Conservation (phyloP, 2,888 invertebrate genomes). For the Ichneumoninae sp. region DNA sequence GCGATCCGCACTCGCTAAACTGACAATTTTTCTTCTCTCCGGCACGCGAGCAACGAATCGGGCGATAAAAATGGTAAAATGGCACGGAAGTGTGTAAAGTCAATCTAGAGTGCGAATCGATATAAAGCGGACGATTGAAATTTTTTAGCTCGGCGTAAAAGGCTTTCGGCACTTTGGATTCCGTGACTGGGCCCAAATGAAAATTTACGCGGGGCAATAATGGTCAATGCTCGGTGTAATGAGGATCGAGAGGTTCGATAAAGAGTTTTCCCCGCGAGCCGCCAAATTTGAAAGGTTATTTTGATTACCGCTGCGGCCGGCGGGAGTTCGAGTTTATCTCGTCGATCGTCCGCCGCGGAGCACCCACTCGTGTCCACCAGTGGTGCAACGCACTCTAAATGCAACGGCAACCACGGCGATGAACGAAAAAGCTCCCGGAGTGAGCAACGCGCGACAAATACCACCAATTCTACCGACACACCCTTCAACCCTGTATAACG, state of each 20-base stretch:
- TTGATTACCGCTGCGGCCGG: not conserved
- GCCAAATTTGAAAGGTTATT: conserved; percentile 6
- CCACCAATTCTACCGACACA: conserved; percentile 35
- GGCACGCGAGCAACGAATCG: not conserved
- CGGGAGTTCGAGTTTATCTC: not conserved
- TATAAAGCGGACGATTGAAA: not conserved
- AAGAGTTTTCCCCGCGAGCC: not conserved
- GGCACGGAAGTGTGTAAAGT: not conserved
- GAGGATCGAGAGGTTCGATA: conserved; percentile 15
- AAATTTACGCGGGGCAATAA: not conserved
- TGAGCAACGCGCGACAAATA: not conserved
- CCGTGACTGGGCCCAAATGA: not conserved
- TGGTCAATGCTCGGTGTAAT: conserved; percentile 2
- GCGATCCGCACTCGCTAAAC: not conserved
- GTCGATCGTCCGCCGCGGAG: not conserved
- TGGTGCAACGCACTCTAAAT: conserved; percentile 4
- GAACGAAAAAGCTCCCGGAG: not conserved
- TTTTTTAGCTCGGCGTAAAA: not conserved
- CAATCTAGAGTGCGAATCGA: not conserved
- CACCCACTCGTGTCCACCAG: not conserved
- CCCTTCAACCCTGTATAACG: conserved; percentile 34
- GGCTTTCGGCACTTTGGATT: not conserved
- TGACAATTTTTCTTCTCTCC: not conserved
- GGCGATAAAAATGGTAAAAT: not conserved
- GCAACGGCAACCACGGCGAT: conserved; percentile 8